Evolutionary conservation across 2,113 vertebrate species (phyloP).

Genomic region (Narcine bancroftii): DNA sequence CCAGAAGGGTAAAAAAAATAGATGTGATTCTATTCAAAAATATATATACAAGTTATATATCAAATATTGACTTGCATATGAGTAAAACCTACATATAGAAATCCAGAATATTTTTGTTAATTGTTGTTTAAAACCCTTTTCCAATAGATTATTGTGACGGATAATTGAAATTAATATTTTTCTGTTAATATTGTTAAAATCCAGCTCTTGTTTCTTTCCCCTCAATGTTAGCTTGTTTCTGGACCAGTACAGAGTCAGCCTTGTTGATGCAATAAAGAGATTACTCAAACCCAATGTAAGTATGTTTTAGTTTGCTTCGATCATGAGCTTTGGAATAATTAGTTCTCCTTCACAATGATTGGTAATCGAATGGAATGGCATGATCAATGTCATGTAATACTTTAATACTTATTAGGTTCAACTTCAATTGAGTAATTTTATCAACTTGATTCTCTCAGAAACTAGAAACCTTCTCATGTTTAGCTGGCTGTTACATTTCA

Average conservation of each 20-base stretch:
- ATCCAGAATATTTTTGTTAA: not conserved
- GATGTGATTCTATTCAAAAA: slow-evolving; percentile 45
- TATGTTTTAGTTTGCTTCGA: slow-evolving; percentile 73
- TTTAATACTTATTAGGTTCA: slow-evolving; percentile 97
- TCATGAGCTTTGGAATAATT: slow-evolving; percentile 81
- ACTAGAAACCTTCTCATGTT: slow-evolving; percentile 85
- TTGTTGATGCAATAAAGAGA: slow-evolving; percentile 96
- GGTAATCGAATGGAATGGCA: slow-evolving; percentile 84
- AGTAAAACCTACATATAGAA: not conserved
- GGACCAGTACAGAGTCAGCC: slow-evolving; percentile 91
- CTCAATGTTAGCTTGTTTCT: slow-evolving; percentile 87
- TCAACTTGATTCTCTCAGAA: slow-evolving; percentile 80
- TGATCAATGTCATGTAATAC: slow-evolving; percentile 99
- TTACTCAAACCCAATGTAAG: slow-evolving; percentile 92
- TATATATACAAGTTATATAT: not conserved
- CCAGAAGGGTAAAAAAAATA: slow-evolving; percentile 47
- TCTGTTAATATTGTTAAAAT: not conserved
- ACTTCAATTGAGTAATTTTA: slow-evolving; percentile 93
- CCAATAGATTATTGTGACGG: not conserved
- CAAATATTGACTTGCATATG: not conserved
- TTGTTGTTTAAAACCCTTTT: not conserved
- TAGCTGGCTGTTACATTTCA: slow-evolving; percentile 83
- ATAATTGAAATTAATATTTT: not conserved
- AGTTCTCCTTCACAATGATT: slow-evolving; percentile 72
- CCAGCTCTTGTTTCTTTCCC: slow-evolving; percentile 44